Evolutionary conservation across 2,888 invertebrate species (phyloP), one percentile per base, ranked within the genome.

Genomic region (Synanthedon myopaeformis): DNA sequence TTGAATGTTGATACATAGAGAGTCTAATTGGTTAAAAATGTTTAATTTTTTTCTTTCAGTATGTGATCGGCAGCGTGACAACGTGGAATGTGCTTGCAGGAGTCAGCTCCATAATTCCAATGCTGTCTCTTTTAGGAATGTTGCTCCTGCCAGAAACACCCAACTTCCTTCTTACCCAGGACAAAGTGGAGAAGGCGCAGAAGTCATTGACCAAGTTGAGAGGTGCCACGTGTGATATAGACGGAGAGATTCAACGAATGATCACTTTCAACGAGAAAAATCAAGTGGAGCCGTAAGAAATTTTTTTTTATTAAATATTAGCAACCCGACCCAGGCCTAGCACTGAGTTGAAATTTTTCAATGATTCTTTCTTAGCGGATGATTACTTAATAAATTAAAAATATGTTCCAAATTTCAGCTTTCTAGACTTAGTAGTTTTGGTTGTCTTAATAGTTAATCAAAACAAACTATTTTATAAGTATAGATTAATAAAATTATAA

Each of bases 101-200:
- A 0, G 73, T 93, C 58, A 92, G 92, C 61, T 82, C 90, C 0
- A 69, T 89, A 1, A 66, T 93, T 1, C 91, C 93, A 0, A 80
- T 91, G 0, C 55, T 91, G 0, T 90, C 92, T 0, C 68, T 93
- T 0, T 59, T 91, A 0, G 76, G 90, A 0, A 90, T 92, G 85
- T 77, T 91, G 23, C 69, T 91, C 11, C 86, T 92, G 53, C 93
- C 94, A 0, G 94, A 94, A 67, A 90, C 93, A 0, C 94, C 94
- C 1, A 91, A 92, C 64, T 94, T 90, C 74, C 89, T 93, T 12
- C 84, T 93, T 13, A 89, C 90, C 3, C 88, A 89, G 49, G 89
- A 90, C 57, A 88, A 88, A 58, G 86, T 88, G 42, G 89, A 90
- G 35, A 85, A 90, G 49, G 93, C 93, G 0, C 80, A 89, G 57